Conservation (phyloP, 2,113 vertebrate species). For the Felis chaus region DNA sequence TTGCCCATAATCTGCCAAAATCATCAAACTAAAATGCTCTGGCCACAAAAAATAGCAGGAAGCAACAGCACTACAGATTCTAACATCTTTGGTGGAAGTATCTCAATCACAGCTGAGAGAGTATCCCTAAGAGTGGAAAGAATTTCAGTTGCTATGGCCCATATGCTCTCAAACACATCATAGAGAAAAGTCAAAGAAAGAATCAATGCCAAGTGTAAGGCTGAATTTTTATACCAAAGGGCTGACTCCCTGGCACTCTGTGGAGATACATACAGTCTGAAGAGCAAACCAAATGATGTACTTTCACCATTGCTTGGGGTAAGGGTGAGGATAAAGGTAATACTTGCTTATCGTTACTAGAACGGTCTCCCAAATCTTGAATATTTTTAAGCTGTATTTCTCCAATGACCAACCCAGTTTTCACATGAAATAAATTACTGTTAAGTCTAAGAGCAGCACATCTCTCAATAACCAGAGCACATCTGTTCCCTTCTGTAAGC, state of each 20-base stretch:
- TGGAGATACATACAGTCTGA: not conserved
- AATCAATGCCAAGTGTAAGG: not conserved
- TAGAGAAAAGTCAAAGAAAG: conserved; percentile 27
- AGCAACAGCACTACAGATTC: conserved; percentile 37
- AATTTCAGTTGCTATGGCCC: not conserved
- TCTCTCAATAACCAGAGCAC: conserved; percentile 15
- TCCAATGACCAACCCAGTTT: not conserved
- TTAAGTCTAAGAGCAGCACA: conserved; percentile 33
- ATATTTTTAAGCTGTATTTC: conserved; percentile 9
- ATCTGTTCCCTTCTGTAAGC: not conserved
- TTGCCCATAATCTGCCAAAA: conserved; percentile 55
- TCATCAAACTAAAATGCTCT: conserved; percentile 60
- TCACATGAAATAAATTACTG: conserved; percentile 33
- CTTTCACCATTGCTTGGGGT: not conserved
- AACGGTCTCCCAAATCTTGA: not conserved
- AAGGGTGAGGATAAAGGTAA: conserved; percentile 28
- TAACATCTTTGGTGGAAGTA: conserved; percentile 55
- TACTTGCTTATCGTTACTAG: not conserved
- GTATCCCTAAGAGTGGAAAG: not conserved
- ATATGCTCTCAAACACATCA: conserved; percentile 21
- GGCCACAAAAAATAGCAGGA: conserved; percentile 10
- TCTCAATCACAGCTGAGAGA: not conserved
- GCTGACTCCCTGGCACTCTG: not conserved
- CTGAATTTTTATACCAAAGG: not conserved
- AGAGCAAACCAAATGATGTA: conserved; percentile 16